phyloP scores from a whole-genome alignment of 1,140 invertebrate genomes.

The Eufriesea mexicana region DNA sequence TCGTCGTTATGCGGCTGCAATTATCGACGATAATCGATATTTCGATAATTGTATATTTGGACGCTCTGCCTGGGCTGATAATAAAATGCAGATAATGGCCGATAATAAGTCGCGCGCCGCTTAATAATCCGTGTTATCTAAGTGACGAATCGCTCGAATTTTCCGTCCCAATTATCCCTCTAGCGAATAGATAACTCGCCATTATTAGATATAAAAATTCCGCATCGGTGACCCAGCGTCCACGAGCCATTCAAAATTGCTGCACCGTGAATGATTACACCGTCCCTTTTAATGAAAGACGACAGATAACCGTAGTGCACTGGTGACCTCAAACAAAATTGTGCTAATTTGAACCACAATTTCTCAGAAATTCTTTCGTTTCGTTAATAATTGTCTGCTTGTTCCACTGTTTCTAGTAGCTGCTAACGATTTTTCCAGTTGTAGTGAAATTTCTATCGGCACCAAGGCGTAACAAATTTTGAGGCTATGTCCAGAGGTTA shows the following conservation, averaged over 20 bases:
- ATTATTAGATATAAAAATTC: constrained; percentile 12
- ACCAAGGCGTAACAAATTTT: too few species aligned
- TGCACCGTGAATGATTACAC: constrained; percentile 2
- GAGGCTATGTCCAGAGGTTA: too few species aligned
- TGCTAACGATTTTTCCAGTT: too few species aligned
- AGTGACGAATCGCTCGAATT: background rate
- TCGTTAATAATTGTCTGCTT: background rate
- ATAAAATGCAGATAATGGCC: constrained; percentile 30
- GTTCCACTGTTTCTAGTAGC: too few species aligned
- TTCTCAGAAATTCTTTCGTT: background rate
- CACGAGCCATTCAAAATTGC: background rate
- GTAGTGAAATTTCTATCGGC: too few species aligned
- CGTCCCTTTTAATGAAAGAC: background rate
- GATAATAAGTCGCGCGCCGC: constrained; percentile 23
- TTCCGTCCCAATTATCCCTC: constrained; percentile 16
- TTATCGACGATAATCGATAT: constrained; percentile 67
- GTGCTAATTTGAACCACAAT: background rate
- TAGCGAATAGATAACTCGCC: background rate
- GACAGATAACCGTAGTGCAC: background rate
- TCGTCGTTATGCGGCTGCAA: constrained; percentile 68
- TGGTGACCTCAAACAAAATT: background rate
- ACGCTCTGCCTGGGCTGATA: constrained; percentile 18
- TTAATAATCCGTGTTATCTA: constrained; percentile 1
- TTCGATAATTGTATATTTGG: constrained; percentile 55
- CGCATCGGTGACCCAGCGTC: background rate